These are phyloP conservation scores for Schizotus pectinicornis DNA, from an alignment of 2,888 invertebrate species.

Conservation along the genomic window DNA sequence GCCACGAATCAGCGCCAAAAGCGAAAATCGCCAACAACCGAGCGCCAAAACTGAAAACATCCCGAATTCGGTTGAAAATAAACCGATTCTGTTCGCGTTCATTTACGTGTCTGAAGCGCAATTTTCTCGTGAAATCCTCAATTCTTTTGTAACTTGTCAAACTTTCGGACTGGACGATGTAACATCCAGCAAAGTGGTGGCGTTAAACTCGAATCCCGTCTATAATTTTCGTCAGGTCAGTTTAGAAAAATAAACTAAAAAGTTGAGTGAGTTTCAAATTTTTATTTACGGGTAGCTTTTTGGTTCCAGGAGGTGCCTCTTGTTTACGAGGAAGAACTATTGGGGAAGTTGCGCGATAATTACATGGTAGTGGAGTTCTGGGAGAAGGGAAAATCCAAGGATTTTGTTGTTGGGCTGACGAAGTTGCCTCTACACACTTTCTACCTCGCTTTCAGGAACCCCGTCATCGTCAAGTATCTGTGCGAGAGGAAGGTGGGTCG, in stretches of 20 bases:
- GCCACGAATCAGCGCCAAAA: background rate
- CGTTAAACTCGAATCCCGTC: conserved; percentile 56
- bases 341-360: conserved; percentile 64
- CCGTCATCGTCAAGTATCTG: conserved; percentile 62
- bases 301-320: conserved; percentile 62
- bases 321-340: conserved; percentile 62
- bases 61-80: conserved; percentile 41
- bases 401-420: conserved; percentile 60
- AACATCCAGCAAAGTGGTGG: conserved; percentile 56
- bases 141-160: conserved; percentile 59
- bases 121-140: conserved; percentile 52
- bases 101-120: conserved; percentile 61
- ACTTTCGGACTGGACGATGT: conserved; percentile 61
- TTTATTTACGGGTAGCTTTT: conserved; percentile 5
- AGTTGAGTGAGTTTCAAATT: background rate
- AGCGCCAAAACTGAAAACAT: conserved; percentile 2
- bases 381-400: conserved; percentile 53
- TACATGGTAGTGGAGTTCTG: conserved; percentile 64
- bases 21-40: conserved; percentile 5
- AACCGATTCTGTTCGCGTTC: conserved; percentile 59
- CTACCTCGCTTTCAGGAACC: conserved; percentile 66
- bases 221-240: conserved; percentile 62
- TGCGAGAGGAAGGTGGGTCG: conserved; percentile 61
- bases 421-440: conserved; percentile 67
- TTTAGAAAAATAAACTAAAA: conserved; percentile 3